phyloP scores from a whole-genome alignment of 1,140 invertebrate species.

The Drosophila suzukii region DNA sequence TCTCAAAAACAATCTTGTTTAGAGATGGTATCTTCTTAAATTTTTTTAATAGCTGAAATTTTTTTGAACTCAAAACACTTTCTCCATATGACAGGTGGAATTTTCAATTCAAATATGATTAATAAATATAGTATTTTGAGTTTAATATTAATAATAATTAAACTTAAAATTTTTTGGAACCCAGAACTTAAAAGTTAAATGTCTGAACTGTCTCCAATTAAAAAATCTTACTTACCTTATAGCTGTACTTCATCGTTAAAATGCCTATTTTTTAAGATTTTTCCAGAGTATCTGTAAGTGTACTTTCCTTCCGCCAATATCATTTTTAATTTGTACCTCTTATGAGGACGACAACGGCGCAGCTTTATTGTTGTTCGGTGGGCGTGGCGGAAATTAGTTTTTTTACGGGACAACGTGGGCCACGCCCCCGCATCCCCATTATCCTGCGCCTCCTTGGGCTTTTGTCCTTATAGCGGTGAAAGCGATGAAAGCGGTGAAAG shows the following conservation, averaged over 20 bases:
- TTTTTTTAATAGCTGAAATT: no score
- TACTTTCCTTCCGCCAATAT: no score
- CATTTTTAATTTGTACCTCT: constrained; percentile 31
- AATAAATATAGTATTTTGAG: no score
- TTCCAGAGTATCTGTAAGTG: constrained; percentile 1
- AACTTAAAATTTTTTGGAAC: no score
- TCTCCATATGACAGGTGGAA: no score
- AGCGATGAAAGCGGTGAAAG: constrained; percentile 19
- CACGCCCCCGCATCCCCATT: not conserved
- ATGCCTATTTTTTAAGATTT: no score
- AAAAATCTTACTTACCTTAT: not conserved
- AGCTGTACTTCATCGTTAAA: not conserved
- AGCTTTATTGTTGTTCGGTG: constrained; percentile 44
- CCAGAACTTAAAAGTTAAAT: not conserved
- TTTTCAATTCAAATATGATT: no score
- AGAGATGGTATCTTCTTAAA: no score
- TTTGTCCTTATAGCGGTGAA: constrained; percentile 40
- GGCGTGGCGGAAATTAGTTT: constrained; percentile 71
- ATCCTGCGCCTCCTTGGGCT: constrained; percentile 30
- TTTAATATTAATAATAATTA: no score
- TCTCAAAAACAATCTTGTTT: no score
- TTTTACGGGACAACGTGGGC: constrained; percentile 1
- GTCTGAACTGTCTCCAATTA: not conserved
- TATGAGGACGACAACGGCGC: constrained; percentile 16
- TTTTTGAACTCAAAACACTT: no score